These are phyloP conservation scores for Elysia crispata DNA, from an alignment of 2,888 invertebrate species.

Conservation along the genomic window DNA sequence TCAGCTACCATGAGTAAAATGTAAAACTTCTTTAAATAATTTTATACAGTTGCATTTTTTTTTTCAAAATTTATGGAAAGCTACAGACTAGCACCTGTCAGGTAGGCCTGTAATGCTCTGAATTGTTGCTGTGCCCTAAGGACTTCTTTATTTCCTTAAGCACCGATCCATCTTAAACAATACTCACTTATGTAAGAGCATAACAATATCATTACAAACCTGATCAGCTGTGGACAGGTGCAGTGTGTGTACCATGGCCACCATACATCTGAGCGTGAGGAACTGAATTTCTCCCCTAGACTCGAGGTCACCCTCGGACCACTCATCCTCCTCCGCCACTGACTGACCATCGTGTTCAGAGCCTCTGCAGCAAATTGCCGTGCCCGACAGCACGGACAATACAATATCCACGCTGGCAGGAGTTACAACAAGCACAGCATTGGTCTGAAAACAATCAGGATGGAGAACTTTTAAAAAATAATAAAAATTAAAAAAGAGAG, in stretches of 20 bases:
- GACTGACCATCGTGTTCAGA: neutral
- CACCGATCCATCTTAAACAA: too few species aligned
- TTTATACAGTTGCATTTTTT: too few species aligned
- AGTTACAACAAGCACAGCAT: conserved; percentile 82
- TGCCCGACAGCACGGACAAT: conserved; percentile 78
- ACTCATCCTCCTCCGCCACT: too few species aligned
- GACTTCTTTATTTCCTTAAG: too few species aligned
- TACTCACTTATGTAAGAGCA: too few species aligned
- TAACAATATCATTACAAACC: conserved; percentile 61
- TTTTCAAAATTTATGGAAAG: too few species aligned
- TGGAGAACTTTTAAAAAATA: neutral
- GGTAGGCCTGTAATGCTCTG: too few species aligned
- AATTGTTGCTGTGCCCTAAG: too few species aligned
- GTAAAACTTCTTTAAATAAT: too few species aligned
- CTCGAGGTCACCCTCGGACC: conserved; percentile 61
- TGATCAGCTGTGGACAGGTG: conserved; percentile 80
- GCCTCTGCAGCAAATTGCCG: conserved; percentile 16
- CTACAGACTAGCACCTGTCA: too few species aligned
- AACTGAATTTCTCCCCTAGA: conserved; percentile 55
- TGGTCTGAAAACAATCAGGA: conserved; percentile 76
- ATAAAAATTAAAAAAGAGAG: neutral
- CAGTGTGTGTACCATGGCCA: conserved; percentile 81
- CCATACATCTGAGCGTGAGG: conserved; percentile 80
- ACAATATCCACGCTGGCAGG: conserved; percentile 82
- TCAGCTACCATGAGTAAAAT: too few species aligned